Base-by-base conservation (phyloP, 2,113 vertebrate genomes). In the Neoarius graeffei region DNA sequence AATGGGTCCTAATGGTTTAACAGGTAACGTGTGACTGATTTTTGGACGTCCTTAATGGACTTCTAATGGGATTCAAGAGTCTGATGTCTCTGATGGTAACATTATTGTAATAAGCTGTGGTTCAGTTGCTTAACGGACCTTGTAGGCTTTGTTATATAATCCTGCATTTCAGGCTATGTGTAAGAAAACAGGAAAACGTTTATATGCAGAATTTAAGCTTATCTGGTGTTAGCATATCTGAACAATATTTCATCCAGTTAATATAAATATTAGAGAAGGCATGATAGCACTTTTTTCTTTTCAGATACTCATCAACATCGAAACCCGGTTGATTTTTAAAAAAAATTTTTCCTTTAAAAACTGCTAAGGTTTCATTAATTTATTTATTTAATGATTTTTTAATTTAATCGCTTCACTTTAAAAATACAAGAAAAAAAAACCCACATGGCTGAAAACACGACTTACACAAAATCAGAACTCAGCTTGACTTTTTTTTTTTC, bases 1-100 rank as follows among this genome's bases (percentile, higher is more conserved):
- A 59, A 81, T 77, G 23, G 74, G 48, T 77, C 48, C 23, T 77
- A 77, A 52, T 59, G 59, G 80, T 62, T 82, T 81, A 57, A 59
- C n/a, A 30, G 52, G 54, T 30, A 57, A 9, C 30, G 54, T 15
- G 6, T 81, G 77, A 30, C 54, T 56, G 76, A 79, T 30, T 81
- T 54, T n/a, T 27, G 54, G 35, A 1, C 7, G n/a, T 57, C 14
- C 76, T n/a, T 56, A 52, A 79, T 79, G 15, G n/a, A 30, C 59
- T 80, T 27, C 77, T 27, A 57, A 57, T 10, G 54, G n/a, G 79
- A 81, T 30, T 59, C 79, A 59, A 81, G 7, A 59, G 54, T n/a
- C 52, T 59, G 35, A 81, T 35, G n/a, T 59, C n/a, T 48, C 30
- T 42, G 30, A 42, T 62, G 52, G 57, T 81, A 42, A 14, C 5